phyloP scores from a whole-genome alignment of 2,113 vertebrate species.

The Zosterops lateralis region DNA sequence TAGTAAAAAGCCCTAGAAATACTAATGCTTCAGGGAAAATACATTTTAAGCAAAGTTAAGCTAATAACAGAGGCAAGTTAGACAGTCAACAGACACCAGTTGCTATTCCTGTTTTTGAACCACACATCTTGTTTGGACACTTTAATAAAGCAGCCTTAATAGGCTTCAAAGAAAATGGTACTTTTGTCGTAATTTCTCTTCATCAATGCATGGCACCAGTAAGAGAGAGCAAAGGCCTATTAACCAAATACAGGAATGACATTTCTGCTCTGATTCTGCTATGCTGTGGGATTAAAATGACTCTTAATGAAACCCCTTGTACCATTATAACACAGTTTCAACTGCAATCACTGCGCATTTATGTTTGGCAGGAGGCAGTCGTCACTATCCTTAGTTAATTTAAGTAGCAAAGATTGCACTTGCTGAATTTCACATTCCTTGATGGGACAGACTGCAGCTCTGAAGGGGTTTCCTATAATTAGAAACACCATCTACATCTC shows the following conservation, averaged over 20 bases:
- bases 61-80: not conserved
- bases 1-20: not conserved
- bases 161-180: not conserved
- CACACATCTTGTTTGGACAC: not conserved
- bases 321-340: not conserved
- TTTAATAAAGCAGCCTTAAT: not conserved
- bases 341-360: constrained; percentile 3
- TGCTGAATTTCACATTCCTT: not conserved
- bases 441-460: not conserved
- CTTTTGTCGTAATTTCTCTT: not conserved
- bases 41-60: not conserved
- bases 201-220: not conserved
- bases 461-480: not conserved
- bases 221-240: not conserved
- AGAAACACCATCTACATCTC: not conserved
- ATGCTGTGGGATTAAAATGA: not conserved
- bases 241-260: not conserved
- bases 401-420: not conserved
- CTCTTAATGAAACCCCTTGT: constrained; percentile 24
- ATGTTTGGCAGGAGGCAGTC: not conserved
- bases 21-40: not conserved
- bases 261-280: not conserved
- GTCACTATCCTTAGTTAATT: not conserved
- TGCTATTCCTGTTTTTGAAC: not conserved
- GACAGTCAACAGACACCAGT: not conserved